These are phyloP conservation scores for Ptilorrhoa leucosticta DNA, from an alignment of 2,113 vertebrate species.

Conservation along the genomic window DNA sequence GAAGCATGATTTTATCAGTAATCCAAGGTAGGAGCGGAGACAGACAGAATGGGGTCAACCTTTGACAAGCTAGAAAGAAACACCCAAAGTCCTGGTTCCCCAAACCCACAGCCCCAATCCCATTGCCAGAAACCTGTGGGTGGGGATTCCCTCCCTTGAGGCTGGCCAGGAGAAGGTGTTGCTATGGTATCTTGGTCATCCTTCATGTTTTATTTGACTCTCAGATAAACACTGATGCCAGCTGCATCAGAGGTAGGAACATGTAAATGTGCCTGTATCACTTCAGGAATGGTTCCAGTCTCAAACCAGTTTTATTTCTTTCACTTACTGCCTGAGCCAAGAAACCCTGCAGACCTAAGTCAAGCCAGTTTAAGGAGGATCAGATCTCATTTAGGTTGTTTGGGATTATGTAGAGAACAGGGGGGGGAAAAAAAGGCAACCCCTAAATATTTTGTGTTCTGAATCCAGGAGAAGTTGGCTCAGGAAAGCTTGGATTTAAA, in stretches of 20 bases:
- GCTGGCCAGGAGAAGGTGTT: neutral
- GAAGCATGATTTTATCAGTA: neutral
- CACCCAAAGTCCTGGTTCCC: neutral
- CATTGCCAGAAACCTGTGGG: neutral
- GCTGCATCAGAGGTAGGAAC: neutral
- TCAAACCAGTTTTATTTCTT: neutral
- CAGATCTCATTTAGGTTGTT: neutral
- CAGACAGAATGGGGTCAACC: neutral
- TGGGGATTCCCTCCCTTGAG: neutral
- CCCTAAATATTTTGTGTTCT: neutral
- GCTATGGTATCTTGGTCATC: neutral
- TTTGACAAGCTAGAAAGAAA: neutral
- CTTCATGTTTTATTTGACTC: neutral
- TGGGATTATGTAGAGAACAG: neutral
- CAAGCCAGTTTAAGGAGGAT: neutral
- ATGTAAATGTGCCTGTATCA: neutral
- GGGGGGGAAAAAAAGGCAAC: no score
- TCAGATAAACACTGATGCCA: neutral
- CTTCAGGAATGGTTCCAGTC: neutral
- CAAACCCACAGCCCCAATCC: neutral
- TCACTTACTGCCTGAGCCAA: neutral
- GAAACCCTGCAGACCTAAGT: neutral
- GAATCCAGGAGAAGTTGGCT: neutral
- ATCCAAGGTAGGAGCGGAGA: neutral
- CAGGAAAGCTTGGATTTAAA: neutral